Conservation (phyloP, 2,888 invertebrate species). For the Cerceris ruficornis region DNA sequence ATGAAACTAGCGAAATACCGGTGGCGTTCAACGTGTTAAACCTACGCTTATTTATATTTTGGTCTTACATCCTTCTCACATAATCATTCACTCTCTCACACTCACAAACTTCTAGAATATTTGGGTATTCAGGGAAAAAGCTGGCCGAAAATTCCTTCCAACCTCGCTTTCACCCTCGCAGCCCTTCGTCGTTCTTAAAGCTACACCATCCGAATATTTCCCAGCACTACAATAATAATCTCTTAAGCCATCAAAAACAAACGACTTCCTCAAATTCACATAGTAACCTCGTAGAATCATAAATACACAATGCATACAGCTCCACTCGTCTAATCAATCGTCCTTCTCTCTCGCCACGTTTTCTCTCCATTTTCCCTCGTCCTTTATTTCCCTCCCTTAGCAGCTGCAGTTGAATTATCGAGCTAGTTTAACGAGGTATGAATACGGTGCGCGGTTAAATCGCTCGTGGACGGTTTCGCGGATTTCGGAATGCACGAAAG, state of each 20-base stretch:
- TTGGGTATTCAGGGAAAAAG: too few relatives aligned
- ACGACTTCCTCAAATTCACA: not conserved
- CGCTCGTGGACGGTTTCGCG: conserved; percentile 21
- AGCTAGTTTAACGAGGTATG: conserved; percentile 34
- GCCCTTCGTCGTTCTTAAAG: too few relatives aligned
- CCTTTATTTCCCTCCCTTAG: conserved; percentile 4
- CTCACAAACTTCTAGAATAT: too few relatives aligned
- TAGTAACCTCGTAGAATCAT: conserved; percentile 10
- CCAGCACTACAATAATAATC: not conserved
- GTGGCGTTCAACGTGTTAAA: too few relatives aligned
- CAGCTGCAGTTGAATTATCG: conserved; percentile 14
- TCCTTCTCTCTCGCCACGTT: not conserved
- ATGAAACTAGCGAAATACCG: too few relatives aligned
- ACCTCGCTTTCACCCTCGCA: too few relatives aligned
- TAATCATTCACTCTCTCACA: too few relatives aligned
- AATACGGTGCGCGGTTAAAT: conserved; percentile 41
- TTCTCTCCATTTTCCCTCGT: conserved; percentile 2
- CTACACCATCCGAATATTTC: not conserved
- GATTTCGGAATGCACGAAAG: conserved; percentile 14
- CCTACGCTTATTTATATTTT: too few relatives aligned
- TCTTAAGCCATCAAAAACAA: not conserved
- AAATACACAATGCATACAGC: not conserved
- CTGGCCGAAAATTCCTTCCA: too few relatives aligned
- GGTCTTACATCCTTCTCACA: too few relatives aligned
- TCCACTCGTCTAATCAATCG: conserved; percentile 3